phyloP scores from a whole-genome alignment of 37 sponge, comb jelly and placozoan genomes.

The Spongilla lacustris region DNA sequence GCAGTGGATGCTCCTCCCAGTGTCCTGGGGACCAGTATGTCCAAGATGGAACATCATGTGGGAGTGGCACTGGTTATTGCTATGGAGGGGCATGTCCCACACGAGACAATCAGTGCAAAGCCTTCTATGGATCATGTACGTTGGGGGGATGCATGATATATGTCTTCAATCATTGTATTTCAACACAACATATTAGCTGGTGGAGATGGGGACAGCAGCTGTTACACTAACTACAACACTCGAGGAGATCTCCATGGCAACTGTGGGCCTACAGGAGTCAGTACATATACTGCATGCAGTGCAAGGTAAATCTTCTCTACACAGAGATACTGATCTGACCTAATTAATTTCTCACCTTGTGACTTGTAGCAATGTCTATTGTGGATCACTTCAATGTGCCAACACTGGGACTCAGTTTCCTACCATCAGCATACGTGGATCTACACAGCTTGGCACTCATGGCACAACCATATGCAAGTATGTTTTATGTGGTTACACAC shows the following conservation, averaged over 20 bases:
- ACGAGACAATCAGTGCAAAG: conserved; percentile 20
- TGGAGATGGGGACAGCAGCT: conserved; percentile 1
- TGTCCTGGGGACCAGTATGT: conserved; percentile 43
- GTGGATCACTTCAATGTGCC: not conserved
- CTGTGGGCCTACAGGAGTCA: conserved; percentile 18
- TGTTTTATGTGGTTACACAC: not conserved
- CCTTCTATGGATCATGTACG: conserved; percentile 5
- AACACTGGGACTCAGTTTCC: not conserved
- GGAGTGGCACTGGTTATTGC: conserved; percentile 47
- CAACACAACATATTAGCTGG: not conserved
- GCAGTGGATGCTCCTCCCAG: conserved; percentile 40
- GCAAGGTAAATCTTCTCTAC: not conserved
- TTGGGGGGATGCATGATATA: not conserved
- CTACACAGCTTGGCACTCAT: not conserved
- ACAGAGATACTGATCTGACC: not conserved
- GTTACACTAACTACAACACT: conserved; percentile 15
- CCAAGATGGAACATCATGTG: conserved; percentile 5
- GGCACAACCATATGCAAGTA: not conserved
- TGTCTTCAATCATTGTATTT: not conserved
- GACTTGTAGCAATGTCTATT: not conserved
- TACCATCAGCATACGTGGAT: not conserved
- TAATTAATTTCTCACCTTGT: not conserved
- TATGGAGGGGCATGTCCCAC: conserved; percentile 38
- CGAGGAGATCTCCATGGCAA: conserved; percentile 50
- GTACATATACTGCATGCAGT: conserved; percentile 45